Percentiles rank a stretch among this genome's conserved stretches.
These are phyloP conservation scores for Tachysurus fulvidraco DNA, from an alignment of 2,113 vertebrate genomes.

Conservation along the genomic window DNA sequence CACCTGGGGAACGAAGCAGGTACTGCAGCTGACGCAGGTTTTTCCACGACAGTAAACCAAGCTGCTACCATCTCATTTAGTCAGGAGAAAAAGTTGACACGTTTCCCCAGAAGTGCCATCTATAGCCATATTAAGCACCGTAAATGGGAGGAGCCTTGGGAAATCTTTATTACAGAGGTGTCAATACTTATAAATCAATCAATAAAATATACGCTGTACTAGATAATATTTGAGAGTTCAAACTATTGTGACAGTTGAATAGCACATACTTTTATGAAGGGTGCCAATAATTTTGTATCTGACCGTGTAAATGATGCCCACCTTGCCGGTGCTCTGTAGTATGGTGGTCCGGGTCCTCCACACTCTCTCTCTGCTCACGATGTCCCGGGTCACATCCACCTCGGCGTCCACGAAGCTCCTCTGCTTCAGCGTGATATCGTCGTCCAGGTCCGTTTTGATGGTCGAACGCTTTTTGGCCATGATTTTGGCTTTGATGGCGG, in stretches of 20 bases:
- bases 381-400: constrained; percentile 95
- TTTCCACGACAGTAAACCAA: neutral
- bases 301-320: constrained; percentile 54
- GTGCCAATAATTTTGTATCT: neutral
- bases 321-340: constrained; percentile 97
- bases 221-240: neutral
- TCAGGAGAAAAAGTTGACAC: too few relatives aligned
- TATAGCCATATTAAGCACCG: neutral
- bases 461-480: constrained; percentile 99
- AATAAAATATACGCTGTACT: neutral
- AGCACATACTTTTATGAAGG: neutral
- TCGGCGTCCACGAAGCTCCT: constrained; percentile 98
- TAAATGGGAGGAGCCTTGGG: neutral
- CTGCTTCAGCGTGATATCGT: constrained; percentile 95
- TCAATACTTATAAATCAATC: neutral
- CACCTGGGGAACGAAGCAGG: constrained; percentile 67
- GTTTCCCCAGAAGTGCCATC: neutral
- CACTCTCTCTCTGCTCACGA: constrained; percentile 95
- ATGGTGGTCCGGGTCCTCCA: constrained; percentile 98
- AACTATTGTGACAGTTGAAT: neutral
- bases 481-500: constrained; percentile 99
- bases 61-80: too few relatives aligned
- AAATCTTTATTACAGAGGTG: neutral
- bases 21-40: neutral
- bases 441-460: constrained; percentile 97